Percentiles rank a stretch among this genome's conserved stretches.
Evolutionary conservation across 2,113 vertebrate genomes (phyloP).

Genomic region (Pelusios castaneus): DNA sequence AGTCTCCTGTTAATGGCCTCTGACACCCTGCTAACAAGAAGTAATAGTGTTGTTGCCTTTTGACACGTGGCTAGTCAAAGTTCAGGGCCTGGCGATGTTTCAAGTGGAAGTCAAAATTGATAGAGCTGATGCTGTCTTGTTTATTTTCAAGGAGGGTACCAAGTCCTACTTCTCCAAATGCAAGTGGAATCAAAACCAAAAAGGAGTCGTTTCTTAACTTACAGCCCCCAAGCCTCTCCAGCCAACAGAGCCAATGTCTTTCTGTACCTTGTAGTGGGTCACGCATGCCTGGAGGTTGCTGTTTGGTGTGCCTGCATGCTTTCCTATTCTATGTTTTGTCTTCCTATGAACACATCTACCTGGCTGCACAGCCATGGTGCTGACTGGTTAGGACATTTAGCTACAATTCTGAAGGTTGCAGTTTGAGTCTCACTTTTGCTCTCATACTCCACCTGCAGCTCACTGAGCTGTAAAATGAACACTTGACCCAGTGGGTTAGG

Average conservation of each 20-base stretch:
- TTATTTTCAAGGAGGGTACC: not conserved
- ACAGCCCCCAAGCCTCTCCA: not conserved
- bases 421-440: not conserved
- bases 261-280: not conserved
- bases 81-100: not conserved
- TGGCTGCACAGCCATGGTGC: too few species aligned
- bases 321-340: not conserved
- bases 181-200: not conserved
- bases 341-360: not conserved
- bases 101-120: not conserved
- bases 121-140: not conserved
- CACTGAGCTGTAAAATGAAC: not conserved
- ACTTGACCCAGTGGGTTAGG: not conserved
- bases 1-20: not conserved
- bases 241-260: not conserved
- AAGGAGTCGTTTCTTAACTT: not conserved
- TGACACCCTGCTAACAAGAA: not conserved
- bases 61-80: not conserved
- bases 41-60: not conserved
- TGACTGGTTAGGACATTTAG: not conserved
- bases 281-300: not conserved
- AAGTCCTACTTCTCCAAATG: not conserved
- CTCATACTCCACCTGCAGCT: not conserved
- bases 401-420: not conserved
- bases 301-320: not conserved